phyloP scores from a whole-genome alignment of 1,140 invertebrate genomes.

The Sminthurides bifidus region DNA sequence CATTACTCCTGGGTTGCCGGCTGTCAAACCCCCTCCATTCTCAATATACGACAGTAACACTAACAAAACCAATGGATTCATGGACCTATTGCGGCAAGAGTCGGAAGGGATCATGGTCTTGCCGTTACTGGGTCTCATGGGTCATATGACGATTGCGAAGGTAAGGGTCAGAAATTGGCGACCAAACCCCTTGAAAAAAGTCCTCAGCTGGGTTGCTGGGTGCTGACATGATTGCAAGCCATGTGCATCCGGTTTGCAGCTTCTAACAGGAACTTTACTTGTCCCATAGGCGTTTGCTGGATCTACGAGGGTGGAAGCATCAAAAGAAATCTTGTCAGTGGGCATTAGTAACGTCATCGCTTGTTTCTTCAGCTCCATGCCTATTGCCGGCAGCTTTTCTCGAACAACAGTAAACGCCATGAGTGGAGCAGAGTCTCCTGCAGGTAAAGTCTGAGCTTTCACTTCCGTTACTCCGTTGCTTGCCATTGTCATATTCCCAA shows the following conservation, averaged over 20 bases:
- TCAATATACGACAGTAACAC: conserved; percentile 39
- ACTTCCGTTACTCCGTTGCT: no score
- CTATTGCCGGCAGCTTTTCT: conserved; percentile 81
- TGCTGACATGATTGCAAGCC: not conserved
- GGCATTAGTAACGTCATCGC: conserved; percentile 77
- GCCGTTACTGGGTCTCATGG: conserved; percentile 54
- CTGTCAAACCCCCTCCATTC: conserved; percentile 52
- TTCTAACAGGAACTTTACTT: not conserved
- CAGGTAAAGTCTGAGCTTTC: conserved; percentile 45
- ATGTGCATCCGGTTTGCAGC: not conserved
- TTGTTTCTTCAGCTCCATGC: conserved; percentile 82
- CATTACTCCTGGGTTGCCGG: conserved; percentile 36
- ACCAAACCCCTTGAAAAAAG: no score
- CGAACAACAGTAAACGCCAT: conserved; percentile 87
- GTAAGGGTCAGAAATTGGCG: not conserved
- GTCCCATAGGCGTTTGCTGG: conserved; percentile 46
- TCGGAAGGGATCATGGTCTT: conserved; percentile 64
- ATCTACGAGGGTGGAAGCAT: conserved; percentile 50
- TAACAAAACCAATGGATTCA: conserved; percentile 51
- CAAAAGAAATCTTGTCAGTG: conserved; percentile 68
- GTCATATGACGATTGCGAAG: conserved; percentile 20
- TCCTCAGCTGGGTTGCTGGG: no score
- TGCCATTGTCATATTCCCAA: no score
- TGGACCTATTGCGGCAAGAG: conserved; percentile 55
- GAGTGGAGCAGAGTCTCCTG: conserved; percentile 73